Evolutionary conservation across 2,113 vertebrate genomes (phyloP).

Genomic region (Bufo gargarizans): DNA sequence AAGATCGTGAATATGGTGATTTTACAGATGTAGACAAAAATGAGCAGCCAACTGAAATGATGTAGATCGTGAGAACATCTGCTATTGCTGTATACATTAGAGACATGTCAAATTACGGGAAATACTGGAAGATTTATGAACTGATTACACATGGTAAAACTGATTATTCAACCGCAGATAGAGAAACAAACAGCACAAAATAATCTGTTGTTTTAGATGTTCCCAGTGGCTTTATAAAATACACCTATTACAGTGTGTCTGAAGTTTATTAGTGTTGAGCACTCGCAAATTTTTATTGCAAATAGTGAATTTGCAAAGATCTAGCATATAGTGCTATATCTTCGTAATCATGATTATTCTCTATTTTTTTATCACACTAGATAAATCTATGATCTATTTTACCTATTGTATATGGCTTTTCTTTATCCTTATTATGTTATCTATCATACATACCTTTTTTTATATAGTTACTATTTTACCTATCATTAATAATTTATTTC

Average conservation of each 20-base stretch:
- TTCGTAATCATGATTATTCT: too few relatives aligned
- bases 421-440: too few relatives aligned
- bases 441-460: too few relatives aligned
- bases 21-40: background rate
- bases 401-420: too few relatives aligned
- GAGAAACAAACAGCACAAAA: conserved; percentile 11
- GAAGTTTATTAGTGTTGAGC: too few relatives aligned
- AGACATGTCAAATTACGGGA: background rate
- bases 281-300: too few relatives aligned
- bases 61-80: background rate
- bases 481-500: too few relatives aligned
- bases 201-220: background rate
- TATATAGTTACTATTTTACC: too few relatives aligned
- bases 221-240: background rate
- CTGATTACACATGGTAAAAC: background rate
- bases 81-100: background rate
- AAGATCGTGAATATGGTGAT: conserved; percentile 22
- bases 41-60: background rate
- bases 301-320: too few relatives aligned
- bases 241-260: background rate
- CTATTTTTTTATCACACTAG: too few relatives aligned
- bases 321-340: too few relatives aligned
- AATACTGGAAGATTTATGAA: conserved; percentile 39
- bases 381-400: too few relatives aligned
- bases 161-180: background rate